These are phyloP conservation scores for Solenodon paradoxus DNA, from an alignment of 2,113 vertebrate genomes.

Conservation along the genomic window DNA sequence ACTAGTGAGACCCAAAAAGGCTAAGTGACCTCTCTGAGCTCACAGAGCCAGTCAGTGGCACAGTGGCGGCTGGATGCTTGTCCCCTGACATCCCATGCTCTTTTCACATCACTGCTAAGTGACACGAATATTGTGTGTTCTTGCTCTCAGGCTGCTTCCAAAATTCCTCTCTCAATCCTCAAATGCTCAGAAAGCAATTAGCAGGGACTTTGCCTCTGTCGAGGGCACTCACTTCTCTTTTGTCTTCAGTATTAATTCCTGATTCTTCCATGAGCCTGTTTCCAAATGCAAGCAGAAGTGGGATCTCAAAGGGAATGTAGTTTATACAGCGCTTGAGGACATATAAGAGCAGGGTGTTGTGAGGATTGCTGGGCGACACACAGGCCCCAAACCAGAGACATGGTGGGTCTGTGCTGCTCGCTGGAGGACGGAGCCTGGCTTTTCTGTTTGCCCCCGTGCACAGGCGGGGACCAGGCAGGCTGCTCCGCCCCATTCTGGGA, in stretches of 20 bases:
- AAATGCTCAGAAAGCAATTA: neutral
- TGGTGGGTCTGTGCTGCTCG: no score
- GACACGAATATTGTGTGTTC: neutral
- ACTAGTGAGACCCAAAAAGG: neutral
- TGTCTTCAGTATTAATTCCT: neutral
- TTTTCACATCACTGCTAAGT: no score
- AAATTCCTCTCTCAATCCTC: neutral
- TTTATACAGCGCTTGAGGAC: neutral
- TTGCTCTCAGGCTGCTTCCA: neutral
- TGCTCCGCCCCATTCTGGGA: no score
- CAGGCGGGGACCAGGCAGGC: no score
- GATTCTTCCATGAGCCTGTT: neutral
- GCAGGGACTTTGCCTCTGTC: neutral
- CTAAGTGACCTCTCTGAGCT: neutral
- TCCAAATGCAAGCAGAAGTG: neutral
- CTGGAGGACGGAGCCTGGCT: no score
- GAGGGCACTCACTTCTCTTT: neutral
- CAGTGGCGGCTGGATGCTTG: neutral
- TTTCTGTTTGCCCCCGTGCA: no score
- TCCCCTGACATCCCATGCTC: neutral
- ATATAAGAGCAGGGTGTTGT: rapidly evolving
- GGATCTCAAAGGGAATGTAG: neutral
- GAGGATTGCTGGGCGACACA: rapidly evolving
- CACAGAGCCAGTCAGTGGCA: rapidly evolving
- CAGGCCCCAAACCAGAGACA: no score